Evolutionary conservation across 1,140 invertebrate species (phyloP), one percentile per base, ranked within the genome.

Genomic region (Cotesia vestalis): DNA sequence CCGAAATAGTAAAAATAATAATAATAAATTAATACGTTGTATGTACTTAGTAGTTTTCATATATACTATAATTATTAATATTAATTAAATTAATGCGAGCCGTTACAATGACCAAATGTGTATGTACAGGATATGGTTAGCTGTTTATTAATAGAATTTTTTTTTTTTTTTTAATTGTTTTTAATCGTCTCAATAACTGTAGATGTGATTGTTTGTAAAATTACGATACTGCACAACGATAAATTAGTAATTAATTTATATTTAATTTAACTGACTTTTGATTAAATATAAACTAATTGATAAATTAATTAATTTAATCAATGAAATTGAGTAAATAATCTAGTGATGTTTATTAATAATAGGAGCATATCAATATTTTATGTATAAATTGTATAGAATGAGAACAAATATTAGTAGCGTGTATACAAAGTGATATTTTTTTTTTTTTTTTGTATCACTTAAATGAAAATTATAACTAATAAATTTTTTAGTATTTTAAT

Each of bases 301-400:
- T 27, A 27, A 27, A 27, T 27, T 27, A 27, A 27, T 27, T 27
- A 27, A 27, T 27, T 27, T 27, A 27, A 27, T 27, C 27, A 27
- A 27, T 27, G 27, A 27, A 27, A 27, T 27, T 27, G 27, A 27
- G 27, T 27, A 27, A 27, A 27, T 27, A 27, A 55, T 55, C 11
- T 17, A 55, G 53, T 5, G 12, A 55, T n/a, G 5, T 55, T 9
- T 55, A 55, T 46, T 46, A 55, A 55, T 12, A 4, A 66, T 60
- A 73, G 62, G 76, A 78, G 63, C 77, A 78, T 78, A 78, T 78
- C 77, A 76, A 53, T 73, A 74, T 64, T 67, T 67, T 63, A 66
- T 76, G 74, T 78, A 77, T 78, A 78, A 78, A 78, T 73, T 81
- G 80, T 82, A 82, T 76, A 83, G 76, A 83, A 79, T 64, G 36